Evolutionary conservation across 2,797 vertebrate species (phyloP).

Genomic region (Chiroxiphia lanceolata): DNA sequence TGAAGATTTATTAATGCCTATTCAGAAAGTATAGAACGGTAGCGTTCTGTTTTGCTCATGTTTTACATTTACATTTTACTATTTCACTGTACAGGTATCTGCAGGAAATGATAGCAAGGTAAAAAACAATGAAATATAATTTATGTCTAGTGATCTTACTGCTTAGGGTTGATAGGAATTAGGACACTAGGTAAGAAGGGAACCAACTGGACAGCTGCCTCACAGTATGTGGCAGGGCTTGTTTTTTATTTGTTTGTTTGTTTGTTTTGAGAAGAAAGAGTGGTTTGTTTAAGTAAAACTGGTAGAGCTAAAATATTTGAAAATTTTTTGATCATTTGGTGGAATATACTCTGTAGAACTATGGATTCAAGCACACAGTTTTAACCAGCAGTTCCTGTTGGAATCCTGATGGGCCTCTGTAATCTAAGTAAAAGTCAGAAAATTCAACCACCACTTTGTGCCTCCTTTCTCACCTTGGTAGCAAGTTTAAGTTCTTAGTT

Average conservation of each 20-base stretch:
- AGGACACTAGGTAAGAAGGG: background rate
- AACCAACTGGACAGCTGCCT: background rate
- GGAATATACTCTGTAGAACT: background rate
- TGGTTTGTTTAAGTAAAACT: background rate
- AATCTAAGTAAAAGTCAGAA: background rate
- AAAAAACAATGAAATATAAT: background rate
- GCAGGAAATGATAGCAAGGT: background rate
- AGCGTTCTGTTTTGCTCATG: background rate
- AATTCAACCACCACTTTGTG: background rate
- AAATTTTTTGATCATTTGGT: background rate
- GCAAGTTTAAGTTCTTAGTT: background rate
- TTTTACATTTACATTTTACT: background rate
- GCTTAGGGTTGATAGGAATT: background rate
- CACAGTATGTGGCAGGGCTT: background rate
- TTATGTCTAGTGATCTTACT: background rate
- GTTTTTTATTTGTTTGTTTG: background rate
- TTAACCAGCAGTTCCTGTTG: background rate
- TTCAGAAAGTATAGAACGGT: background rate
- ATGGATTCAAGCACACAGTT: background rate
- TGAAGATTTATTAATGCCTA: background rate
- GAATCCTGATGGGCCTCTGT: background rate
- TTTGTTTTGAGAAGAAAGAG: background rate
- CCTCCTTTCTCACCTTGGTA: background rate
- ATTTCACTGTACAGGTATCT: background rate
- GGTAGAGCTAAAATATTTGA: background rate